Conservation (phyloP, 2,113 vertebrate genomes). For the Eretmodus cyanostictus region DNA sequence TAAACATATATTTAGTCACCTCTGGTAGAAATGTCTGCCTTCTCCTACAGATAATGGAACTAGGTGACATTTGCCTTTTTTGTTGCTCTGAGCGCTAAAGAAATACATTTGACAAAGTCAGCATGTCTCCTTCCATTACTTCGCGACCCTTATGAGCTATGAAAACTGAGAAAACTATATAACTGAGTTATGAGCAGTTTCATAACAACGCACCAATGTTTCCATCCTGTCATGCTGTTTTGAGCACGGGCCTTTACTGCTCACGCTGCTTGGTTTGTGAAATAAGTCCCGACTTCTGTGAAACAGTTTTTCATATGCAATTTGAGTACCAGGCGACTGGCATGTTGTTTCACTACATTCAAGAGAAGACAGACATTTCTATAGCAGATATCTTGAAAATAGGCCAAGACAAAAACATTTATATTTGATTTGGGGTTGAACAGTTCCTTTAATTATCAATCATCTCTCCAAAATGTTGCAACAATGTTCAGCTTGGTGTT, state of each 20-base stretch:
- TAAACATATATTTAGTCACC: background rate
- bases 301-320: background rate
- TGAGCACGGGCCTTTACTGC: background rate
- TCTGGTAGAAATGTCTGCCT: background rate
- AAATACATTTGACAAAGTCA: background rate
- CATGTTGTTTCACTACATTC: background rate
- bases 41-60: background rate
- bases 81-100: background rate
- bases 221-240: background rate
- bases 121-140: background rate
- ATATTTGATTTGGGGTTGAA: background rate
- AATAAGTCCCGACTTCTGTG: background rate
- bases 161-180: background rate
- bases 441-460: background rate
- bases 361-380: background rate
- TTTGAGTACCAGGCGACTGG: background rate
- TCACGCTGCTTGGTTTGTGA: background rate
- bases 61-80: background rate
- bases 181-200: background rate
- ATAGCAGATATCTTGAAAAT: background rate
- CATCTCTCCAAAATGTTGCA: background rate
- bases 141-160: background rate
- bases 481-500: background rate
- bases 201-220: background rate
- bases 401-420: background rate